A percentile compares a stretch with the other conserved stretches of the same genome.
These are phyloP conservation scores for Rhopalosiphum padi DNA, from an alignment of 1,140 invertebrate genomes.

Conservation along the genomic window DNA sequence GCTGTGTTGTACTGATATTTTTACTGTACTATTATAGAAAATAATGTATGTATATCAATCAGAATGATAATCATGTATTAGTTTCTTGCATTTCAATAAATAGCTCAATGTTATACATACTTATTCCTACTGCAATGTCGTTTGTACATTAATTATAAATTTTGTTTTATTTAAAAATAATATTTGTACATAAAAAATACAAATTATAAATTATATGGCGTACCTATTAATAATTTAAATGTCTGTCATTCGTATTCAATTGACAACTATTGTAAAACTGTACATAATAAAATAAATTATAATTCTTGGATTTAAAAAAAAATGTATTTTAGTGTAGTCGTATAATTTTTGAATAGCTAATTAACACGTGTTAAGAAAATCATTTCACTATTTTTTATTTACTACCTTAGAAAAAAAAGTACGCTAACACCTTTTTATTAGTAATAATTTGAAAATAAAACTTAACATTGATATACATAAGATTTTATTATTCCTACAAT, in stretches of 20 bases:
- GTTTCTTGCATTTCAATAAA: constrained; percentile 20
- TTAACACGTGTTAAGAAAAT: not conserved
- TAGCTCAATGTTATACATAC: constrained; percentile 27
- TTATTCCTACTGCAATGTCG: not conserved
- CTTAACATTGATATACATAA: not conserved
- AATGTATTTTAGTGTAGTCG: not conserved
- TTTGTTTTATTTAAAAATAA: not conserved
- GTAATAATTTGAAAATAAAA: constrained; percentile 11
- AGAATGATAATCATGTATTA: not conserved
- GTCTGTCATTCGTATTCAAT: not conserved
- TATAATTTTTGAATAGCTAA: not conserved
- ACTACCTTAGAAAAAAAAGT: not conserved
- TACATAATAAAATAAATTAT: not conserved
- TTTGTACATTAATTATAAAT: not conserved
- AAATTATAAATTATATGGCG: not conserved
- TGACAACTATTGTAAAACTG: not conserved
- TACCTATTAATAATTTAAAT: not conserved
- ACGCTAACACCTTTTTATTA: not conserved
- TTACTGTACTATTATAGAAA: constrained; percentile 5
- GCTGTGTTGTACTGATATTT: constrained; percentile 39
- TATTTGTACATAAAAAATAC: not conserved
- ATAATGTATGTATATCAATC: constrained; percentile 24
- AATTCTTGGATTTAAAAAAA: not conserved
- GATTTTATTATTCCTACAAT: constrained; percentile 20
- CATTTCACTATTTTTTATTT: not conserved